A percentile compares a stretch with the other conserved stretches of the same genome.
Evolutionary conservation across 2,113 vertebrate species (phyloP).

Genomic region (human (Homo sapiens)): DNA sequence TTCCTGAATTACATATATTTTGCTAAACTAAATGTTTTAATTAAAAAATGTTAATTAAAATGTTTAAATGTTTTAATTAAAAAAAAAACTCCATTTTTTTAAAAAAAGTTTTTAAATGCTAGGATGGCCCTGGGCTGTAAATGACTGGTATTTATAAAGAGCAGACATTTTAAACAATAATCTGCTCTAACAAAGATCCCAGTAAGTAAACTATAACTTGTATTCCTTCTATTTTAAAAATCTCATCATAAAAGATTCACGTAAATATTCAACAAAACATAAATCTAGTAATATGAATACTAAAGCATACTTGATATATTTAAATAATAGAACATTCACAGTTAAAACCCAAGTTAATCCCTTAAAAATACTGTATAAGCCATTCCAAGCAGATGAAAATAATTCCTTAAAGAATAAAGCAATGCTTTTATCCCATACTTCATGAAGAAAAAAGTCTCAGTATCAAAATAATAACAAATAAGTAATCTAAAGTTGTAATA

Average conservation of each 20-base stretch:
- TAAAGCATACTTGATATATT: conserved; percentile 7
- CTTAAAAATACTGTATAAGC: conserved; percentile 10
- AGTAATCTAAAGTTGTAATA: not conserved
- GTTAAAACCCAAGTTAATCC: conserved; percentile 3
- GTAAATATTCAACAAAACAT: conserved; percentile 30
- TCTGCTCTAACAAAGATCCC: not conserved
- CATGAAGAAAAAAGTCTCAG: conserved; percentile 19
- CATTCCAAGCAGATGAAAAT: not conserved
- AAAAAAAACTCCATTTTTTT: not conserved
- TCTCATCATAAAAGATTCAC: not conserved
- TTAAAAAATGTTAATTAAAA: not conserved
- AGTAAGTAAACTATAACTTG: conserved; percentile 13
- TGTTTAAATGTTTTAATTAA: not conserved
- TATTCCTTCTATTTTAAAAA: not conserved
- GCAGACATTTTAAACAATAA: conserved; percentile 37
- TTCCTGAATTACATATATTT: conserved; percentile 33
- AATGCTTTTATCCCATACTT: not conserved
- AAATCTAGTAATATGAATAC: conserved; percentile 15
- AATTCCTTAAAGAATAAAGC: conserved; percentile 5
- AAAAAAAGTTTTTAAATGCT: not conserved
- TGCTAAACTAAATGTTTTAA: not conserved
- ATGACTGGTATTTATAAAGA: not conserved
- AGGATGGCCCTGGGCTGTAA: not conserved
- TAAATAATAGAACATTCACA: conserved; percentile 30
- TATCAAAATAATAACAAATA: conserved; percentile 6